These are phyloP conservation scores for Poecile atricapillus DNA, from an alignment of 2,113 vertebrate genomes.

Conservation along the genomic window DNA sequence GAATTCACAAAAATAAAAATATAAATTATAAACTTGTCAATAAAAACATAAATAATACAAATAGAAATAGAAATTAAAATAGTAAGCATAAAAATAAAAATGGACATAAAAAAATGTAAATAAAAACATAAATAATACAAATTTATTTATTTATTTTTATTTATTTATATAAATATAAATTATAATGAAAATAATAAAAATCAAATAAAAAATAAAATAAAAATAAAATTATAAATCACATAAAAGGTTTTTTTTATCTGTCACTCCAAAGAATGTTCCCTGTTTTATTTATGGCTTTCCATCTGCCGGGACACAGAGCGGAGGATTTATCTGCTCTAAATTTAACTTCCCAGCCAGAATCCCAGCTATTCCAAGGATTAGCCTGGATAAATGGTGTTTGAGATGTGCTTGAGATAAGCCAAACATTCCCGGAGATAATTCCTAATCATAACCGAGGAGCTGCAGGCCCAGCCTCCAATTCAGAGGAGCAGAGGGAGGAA, in stretches of 20 bases:
- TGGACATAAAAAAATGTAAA: too few relatives aligned
- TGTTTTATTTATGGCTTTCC: slow-evolving; percentile 8
- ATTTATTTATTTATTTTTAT: too few relatives aligned
- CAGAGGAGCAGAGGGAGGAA: neutral
- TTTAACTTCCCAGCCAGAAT: slow-evolving; percentile 17
- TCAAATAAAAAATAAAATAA: neutral
- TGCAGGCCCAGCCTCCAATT: neutral
- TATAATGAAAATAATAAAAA: neutral
- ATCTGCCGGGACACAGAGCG: neutral
- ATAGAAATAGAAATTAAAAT: neutral
- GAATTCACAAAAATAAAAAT: too few relatives aligned
- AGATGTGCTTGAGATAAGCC: neutral
- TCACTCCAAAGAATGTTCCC: neutral
- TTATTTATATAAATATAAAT: too few relatives aligned
- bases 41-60: too few relatives aligned
- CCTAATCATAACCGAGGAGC: neutral
- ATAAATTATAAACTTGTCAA: too few relatives aligned
- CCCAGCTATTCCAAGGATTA: slow-evolving; percentile 23
- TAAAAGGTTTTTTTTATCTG: neutral
- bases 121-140: too few relatives aligned
- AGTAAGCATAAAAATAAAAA: neutral
- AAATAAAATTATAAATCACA: neutral
- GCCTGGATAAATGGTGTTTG: neutral
- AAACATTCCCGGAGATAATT: neutral
- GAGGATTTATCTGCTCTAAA: slow-evolving; percentile 7